Conservation (phyloP, 2,113 vertebrate genomes). For the Rhinoptilus africanus region DNA sequence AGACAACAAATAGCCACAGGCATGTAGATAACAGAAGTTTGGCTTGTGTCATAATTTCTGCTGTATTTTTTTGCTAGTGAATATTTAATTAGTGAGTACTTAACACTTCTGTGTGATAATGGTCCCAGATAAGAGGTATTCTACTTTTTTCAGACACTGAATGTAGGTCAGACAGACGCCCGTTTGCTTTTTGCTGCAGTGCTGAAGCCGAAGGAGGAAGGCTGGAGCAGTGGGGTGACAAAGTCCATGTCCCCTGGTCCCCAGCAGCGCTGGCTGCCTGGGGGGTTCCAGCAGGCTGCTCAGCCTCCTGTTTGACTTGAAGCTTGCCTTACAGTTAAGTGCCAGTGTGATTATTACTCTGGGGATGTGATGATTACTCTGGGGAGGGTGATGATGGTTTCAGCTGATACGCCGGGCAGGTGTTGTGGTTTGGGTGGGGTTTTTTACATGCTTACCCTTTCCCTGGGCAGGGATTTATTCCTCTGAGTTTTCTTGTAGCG, state of each 20-base stretch:
- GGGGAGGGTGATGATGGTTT: not conserved
- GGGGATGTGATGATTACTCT: not conserved
- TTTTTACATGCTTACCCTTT: not conserved
- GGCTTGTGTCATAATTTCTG: not conserved
- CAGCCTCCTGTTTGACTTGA: not conserved
- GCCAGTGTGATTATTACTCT: not conserved
- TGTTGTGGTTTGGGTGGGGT: not conserved
- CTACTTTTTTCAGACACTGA: not conserved
- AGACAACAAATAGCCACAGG: not conserved
- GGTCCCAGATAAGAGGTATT: not conserved
- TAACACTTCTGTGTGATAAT: not conserved
- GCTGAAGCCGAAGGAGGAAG: not conserved
- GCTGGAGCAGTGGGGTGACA: not conserved
- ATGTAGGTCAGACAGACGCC: accelerated
- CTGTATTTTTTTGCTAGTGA: not conserved
- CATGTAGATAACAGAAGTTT: not conserved
- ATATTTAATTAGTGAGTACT: slow-evolving; percentile 14
- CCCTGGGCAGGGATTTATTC: not conserved
- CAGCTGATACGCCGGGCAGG: not conserved
- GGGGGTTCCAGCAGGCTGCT: not conserved
- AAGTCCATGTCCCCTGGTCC: not conserved
- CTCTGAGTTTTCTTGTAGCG: accelerated
- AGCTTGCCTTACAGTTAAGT: not conserved
- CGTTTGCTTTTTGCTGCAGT: not conserved
- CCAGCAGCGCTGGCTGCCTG: not conserved